Base-by-base conservation (phyloP, 2,113 vertebrate genomes). In the Takifugu bimaculatus region DNA sequence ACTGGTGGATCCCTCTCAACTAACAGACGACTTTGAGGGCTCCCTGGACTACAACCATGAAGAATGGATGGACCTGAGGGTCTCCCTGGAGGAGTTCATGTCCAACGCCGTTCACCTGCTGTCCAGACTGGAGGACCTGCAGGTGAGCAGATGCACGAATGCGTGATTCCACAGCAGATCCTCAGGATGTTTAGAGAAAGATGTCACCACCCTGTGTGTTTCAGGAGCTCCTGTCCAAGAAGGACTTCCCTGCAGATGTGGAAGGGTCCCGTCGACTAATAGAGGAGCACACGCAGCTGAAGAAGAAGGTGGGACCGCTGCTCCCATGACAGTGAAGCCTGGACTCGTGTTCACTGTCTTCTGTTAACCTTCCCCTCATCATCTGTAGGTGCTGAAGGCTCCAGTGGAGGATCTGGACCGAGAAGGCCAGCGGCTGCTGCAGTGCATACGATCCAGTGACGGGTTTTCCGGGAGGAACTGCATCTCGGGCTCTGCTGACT, bases 11-110 rank as follows among this genome's bases (percentile, higher is more conserved):
- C 96, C 95, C 12, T 98, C 97, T 44, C 97, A 99, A 87, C 90
- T 99, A 84, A 99, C 96, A 0, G 96, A 98, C 13, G 96, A 98
- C 78, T 98, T 99, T 9, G 97, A 98, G 42, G 97, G 97, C 53
- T 96, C 96, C 13, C 83, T 99, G 90, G 96, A 98, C 84, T 99
- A 98, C 82, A 94, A 98, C 88, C 96, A 99, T 0, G 96, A 98
- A 50, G 95, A 98, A 76, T 99, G 97, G 97, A 94, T 99, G 55
- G 96, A 98, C 55, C 80, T 98, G 39, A 91, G 96, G 0, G 92
- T 96, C 47, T 94, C 96, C 13, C 77, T 98, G 82, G 97, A 99
- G 88, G 96, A 98, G 80, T 98, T 99, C 87, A 95, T 98, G 85
- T 92, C 93, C 87, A 98, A 91, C 0, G 97, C 95, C 0, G 91